Conservation (phyloP, 2,888 invertebrate species). For the Drosophila rubida region DNA sequence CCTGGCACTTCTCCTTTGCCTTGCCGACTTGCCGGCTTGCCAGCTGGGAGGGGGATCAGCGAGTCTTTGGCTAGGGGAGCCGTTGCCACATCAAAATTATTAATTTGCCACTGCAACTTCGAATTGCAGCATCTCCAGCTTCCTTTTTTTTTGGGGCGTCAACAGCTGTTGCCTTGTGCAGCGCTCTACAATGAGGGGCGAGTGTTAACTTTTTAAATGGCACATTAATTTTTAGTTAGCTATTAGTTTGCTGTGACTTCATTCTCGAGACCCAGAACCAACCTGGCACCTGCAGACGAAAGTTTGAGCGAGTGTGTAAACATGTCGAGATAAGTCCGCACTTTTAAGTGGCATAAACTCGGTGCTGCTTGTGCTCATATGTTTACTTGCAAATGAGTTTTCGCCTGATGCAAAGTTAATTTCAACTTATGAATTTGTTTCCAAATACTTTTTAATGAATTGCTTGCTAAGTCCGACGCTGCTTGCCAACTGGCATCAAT, state of each 20-base stretch:
- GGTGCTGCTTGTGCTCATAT: slow-evolving; percentile 12
- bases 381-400: slow-evolving; percentile 39
- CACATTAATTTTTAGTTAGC: slow-evolving; percentile 55
- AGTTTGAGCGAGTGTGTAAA: slow-evolving; percentile 14
- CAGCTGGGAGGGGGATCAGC: neutral
- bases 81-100: slow-evolving; percentile 66
- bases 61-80: too few species aligned
- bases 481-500: slow-evolving; percentile 13
- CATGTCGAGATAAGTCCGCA: slow-evolving; percentile 20
- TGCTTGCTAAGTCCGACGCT: neutral
- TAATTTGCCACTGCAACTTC: slow-evolving; percentile 69
- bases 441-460: slow-evolving; percentile 16
- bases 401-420: slow-evolving; percentile 20
- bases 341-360: slow-evolving; percentile 1
- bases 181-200: neutral
- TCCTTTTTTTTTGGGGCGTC: neutral
- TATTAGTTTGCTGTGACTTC: slow-evolving; percentile 26
- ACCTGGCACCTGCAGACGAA: neutral
- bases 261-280: slow-evolving; percentile 14
- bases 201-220: slow-evolving; percentile 63
- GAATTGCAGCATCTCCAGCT: slow-evolving; percentile 59
- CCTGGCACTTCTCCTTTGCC: slow-evolving; percentile 35
- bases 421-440: slow-evolving; percentile 22
- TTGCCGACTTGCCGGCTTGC: slow-evolving; percentile 42
- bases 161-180: slow-evolving; percentile 8